Evolutionary conservation across 2,888 invertebrate genomes (phyloP).

Genomic region (Caenorhabditis angaria): DNA sequence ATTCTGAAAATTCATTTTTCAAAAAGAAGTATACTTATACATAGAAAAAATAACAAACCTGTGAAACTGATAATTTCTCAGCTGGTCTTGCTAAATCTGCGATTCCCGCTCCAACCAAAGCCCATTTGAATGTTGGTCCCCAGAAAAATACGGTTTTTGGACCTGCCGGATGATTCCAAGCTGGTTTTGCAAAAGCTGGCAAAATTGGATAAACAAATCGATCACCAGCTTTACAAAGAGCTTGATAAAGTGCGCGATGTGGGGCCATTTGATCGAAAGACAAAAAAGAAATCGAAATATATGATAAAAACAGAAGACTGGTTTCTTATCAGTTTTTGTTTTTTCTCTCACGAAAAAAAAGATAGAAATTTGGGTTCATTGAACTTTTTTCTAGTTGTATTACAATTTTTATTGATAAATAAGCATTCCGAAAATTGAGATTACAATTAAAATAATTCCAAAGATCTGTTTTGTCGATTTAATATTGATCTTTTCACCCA

Average conservation of each 20-base stretch:
- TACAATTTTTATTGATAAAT: conserved; percentile 9
- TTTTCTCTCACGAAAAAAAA: neutral
- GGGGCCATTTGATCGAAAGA: conserved; percentile 29
- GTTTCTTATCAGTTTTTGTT: neutral
- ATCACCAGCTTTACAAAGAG: conserved; percentile 53
- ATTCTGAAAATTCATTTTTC: conserved; percentile 50
- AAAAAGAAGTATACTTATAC: neutral
- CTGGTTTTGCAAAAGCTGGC: conserved; percentile 76
- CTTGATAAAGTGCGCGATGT: conserved; percentile 55
- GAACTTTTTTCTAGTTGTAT: neutral
- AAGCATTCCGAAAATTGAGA: conserved; percentile 41
- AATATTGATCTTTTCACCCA: conserved; percentile 38
- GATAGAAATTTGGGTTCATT: neutral
- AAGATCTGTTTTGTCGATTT: conserved; percentile 17
- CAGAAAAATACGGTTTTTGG: conserved; percentile 89
- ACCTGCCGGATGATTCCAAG: conserved; percentile 97
- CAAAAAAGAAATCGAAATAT: neutral
- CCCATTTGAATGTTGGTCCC: conserved; percentile 98
- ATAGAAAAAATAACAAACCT: conserved; percentile 19
- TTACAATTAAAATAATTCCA: conserved; percentile 26
- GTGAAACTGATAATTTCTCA: conserved; percentile 78
- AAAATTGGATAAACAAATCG: conserved; percentile 55
- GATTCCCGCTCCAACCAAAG: conserved; percentile 87
- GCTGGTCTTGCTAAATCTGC: conserved; percentile 89
- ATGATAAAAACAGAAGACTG: too few species aligned